Base-by-base conservation (phyloP, 2,888 invertebrate genomes). In the Philopedon plagiatum region DNA sequence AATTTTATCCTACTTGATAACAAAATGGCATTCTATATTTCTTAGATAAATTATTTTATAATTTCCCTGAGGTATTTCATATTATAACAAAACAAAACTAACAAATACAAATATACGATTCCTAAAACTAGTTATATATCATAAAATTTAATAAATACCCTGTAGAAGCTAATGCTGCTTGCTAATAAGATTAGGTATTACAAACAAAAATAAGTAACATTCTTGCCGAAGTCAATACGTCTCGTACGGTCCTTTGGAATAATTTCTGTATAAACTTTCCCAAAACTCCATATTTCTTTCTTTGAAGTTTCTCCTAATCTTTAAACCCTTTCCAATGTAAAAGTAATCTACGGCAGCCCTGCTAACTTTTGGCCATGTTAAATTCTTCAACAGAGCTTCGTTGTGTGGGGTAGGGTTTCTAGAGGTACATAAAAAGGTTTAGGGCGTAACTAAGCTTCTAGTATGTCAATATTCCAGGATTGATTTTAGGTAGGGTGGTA, bases 321-420 rank as follows among this genome's bases (percentile, higher is more conserved):
- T 57, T n/a, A 76, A 32, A 26, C 60, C 37, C 44, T 61, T 60
- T 15, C 73, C 73, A 26, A 76, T 76, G 23, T 75, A 44, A 15
- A 73, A 39, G 41, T 71, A 73, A 11, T 71, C 54, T 15, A 51
- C 4, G 11, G 41, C 23, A 15, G 34, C 32, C 37, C 18, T 9
- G 7, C 23, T 37, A 11, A 71, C 57, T 57, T 57, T 49, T 8
- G 77, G 78, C 79, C 79, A 78, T 19, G 56, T 75, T 34, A 76
- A 66, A 57, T 77, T 75, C 21, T 75, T 58, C n/a, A 79, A 63
- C 4, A 77, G 9, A 37, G 75, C 79, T 19, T 77, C 76, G 32
- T 57, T 44, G 0, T 19, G 32, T 0, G 78, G 78, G 3, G 79
- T 79, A 15, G 79, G 79, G 68, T 78, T 74, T 13, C 79, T 79